These are phyloP conservation scores for Heliocidaris tuberculata DNA, from an alignment of 35 echinoderm and acorn worm genomes.

Conservation along the genomic window DNA sequence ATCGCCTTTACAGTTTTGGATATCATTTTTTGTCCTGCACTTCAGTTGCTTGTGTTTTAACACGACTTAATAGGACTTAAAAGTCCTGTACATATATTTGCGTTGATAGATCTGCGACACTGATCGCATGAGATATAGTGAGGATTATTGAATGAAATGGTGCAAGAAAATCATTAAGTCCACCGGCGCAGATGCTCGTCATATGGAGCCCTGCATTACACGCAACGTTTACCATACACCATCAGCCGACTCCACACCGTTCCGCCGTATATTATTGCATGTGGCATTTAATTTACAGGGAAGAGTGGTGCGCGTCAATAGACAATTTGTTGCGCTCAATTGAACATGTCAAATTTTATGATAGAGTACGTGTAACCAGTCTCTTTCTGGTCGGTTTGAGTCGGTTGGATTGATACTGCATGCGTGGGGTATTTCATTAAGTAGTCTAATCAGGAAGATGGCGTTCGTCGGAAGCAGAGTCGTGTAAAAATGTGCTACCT, in stretches of 20 bases:
- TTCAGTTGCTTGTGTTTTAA: too few relatives aligned
- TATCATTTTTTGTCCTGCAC: too few relatives aligned
- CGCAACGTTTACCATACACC: not conserved
- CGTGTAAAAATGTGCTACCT: too few relatives aligned
- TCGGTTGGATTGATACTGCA: not conserved
- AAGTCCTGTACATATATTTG: not conserved
- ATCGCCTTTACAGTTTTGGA: too few relatives aligned
- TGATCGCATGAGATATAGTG: not conserved
- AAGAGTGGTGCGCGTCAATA: conserved; percentile 38
- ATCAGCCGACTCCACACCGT: not conserved
- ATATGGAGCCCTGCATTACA: not conserved
- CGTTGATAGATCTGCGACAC: not conserved
- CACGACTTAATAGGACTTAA: too few relatives aligned
- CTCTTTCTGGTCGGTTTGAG: not conserved
- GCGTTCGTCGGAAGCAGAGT: too few relatives aligned
- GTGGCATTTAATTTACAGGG: conserved; percentile 3
- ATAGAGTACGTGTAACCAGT: conserved; percentile 12
- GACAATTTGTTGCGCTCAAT: conserved; percentile 40
- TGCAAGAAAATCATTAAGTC: conserved; percentile 26
- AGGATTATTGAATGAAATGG: not conserved
- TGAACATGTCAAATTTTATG: conserved; percentile 41
- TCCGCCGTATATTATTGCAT: not conserved
- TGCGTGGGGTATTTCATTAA: too few relatives aligned
- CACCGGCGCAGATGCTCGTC: not conserved
- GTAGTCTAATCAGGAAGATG: too few relatives aligned